phyloP scores from a whole-genome alignment of 2,113 vertebrate species.

The Fregetta grallaria region DNA sequence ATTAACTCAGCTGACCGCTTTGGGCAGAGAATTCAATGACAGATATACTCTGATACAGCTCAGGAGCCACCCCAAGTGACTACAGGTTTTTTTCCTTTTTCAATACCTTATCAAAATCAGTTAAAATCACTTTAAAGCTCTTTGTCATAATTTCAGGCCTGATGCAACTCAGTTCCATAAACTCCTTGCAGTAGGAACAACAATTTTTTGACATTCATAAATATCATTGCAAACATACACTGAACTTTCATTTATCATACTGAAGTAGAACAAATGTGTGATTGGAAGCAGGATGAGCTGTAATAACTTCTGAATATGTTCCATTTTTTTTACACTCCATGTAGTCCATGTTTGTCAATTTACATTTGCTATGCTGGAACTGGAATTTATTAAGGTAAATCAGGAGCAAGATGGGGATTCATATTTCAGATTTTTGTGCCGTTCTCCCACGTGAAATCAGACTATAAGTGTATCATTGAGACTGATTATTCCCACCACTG shows the following conservation, averaged over 20 bases:
- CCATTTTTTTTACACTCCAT: constrained; percentile 25
- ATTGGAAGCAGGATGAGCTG: constrained; percentile 50
- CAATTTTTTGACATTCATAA: constrained; percentile 40
- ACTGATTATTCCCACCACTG: constrained; percentile 67
- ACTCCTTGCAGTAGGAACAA: neutral
- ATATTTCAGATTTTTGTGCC: constrained; percentile 69
- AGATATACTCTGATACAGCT: neutral
- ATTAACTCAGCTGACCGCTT: neutral
- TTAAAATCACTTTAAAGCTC: neutral
- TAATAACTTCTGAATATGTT: constrained; percentile 63
- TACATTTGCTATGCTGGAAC: constrained; percentile 44
- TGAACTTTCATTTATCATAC: constrained; percentile 56
- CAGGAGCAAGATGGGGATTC: constrained; percentile 42
- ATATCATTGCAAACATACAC: constrained; percentile 20
- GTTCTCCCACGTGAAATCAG: constrained; percentile 63
- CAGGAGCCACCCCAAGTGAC: neutral
- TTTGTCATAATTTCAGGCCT: neutral
- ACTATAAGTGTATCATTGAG: constrained; percentile 64
- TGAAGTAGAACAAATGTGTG: constrained; percentile 19
- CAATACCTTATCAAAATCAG: constrained; percentile 42
- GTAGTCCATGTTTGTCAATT: constrained; percentile 42
- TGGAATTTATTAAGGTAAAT: constrained; percentile 73
- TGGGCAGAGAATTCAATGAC: neutral
- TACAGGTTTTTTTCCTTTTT: neutral
- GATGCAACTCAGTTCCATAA: constrained; percentile 8